These are phyloP conservation scores for Adelognathus sp. DNA, from an alignment of 2,888 invertebrate genomes.

Conservation along the genomic window DNA sequence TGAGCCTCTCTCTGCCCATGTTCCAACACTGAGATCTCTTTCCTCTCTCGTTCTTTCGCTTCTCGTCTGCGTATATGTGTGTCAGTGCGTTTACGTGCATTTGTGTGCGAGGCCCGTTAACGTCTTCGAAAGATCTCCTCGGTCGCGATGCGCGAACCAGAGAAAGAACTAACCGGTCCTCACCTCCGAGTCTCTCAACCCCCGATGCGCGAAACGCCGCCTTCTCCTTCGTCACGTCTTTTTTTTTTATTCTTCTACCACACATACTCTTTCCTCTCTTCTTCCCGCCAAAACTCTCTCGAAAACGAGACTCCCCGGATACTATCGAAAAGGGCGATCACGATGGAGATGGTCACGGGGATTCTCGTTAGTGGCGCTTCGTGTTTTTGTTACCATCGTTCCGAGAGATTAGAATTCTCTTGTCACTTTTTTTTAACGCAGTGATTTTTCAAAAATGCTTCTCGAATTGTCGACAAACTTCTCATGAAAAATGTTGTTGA, in stretches of 20 bases:
- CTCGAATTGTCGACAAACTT: too few relatives aligned
- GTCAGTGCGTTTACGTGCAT: background rate
- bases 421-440: background rate
- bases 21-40: background rate
- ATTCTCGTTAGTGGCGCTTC: slow-evolving; percentile 19
- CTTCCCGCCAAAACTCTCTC: slow-evolving; percentile 48
- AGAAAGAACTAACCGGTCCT: slow-evolving; percentile 54
- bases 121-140: slow-evolving; percentile 41
- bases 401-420: background rate
- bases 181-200: slow-evolving; percentile 53
- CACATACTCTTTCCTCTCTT: background rate
- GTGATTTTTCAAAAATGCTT: background rate
- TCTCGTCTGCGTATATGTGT: background rate
- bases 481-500: too few relatives aligned
- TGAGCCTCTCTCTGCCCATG: slow-evolving; percentile 21
- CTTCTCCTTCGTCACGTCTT: slow-evolving; percentile 22
- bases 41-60: background rate
- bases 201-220: slow-evolving; percentile 27
- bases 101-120: slow-evolving; percentile 40
- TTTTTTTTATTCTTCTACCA: background rate
- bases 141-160: slow-evolving; percentile 28
- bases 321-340: slow-evolving; percentile 15
- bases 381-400: slow-evolving; percentile 7
- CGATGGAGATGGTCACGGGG: background rate
- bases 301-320: background rate